Evolutionary conservation across 2,888 invertebrate species (phyloP).

Genomic region (Polietes domitor): DNA sequence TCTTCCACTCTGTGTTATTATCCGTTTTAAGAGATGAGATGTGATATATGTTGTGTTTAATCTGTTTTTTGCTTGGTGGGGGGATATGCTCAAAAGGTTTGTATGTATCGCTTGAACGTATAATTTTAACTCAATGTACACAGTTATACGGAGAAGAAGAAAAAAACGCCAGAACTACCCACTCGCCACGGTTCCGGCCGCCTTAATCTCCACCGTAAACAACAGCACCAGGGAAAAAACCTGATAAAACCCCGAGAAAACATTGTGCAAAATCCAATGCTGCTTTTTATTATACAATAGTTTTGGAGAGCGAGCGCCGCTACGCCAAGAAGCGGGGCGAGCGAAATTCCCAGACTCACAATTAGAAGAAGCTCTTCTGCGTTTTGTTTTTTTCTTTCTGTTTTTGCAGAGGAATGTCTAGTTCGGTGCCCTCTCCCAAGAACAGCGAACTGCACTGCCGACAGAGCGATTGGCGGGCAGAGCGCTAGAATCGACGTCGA

Average conservation of each 20-base stretch:
- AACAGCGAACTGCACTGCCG: conserved; percentile 31
- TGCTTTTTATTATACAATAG: conserved; percentile 1
- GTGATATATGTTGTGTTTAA: neutral
- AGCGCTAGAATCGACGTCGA: conserved; percentile 52
- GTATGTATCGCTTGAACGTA: conserved; percentile 2
- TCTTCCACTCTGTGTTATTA: neutral
- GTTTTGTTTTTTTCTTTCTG: neutral
- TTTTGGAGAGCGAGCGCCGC: conserved; percentile 20
- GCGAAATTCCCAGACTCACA: conserved; percentile 61
- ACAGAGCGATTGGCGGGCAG: conserved; percentile 31
- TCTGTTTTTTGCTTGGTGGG: neutral
- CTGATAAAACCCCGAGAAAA: conserved; percentile 22
- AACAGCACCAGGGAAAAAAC: conserved; percentile 15
- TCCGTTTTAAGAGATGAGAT: neutral
- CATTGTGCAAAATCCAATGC: conserved; percentile 31
- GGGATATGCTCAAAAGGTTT: conserved; percentile 5
- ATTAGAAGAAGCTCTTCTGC: conserved; percentile 48
- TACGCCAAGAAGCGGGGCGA: conserved; percentile 24
- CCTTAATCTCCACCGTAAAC: conserved; percentile 2
- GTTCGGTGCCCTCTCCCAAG: neutral
- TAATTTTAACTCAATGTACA: conserved; percentile 50
- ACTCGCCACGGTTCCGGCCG: conserved; percentile 36
- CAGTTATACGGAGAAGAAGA: neutral
- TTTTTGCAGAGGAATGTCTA: conserved; percentile 32
- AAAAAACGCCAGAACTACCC: conserved; percentile 34